phyloP scores from a whole-genome alignment of 2,888 invertebrate species.

The Busseola fusca region DNA sequence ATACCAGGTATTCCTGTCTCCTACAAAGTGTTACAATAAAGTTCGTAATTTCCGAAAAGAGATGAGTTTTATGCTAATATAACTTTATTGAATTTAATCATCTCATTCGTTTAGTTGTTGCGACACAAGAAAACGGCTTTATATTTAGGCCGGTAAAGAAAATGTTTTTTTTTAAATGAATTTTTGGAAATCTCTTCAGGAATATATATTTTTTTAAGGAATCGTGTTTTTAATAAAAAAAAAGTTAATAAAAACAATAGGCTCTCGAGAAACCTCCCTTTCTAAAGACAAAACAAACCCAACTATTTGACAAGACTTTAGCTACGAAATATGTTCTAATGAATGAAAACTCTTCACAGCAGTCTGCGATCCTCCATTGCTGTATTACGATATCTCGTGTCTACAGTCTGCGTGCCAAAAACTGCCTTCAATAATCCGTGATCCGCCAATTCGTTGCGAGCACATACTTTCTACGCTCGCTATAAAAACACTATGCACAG shows the following conservation, averaged over 20 bases:
- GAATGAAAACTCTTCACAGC: neutral
- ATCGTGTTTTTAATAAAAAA: neutral
- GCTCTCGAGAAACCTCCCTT: neutral
- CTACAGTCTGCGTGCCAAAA: constrained; percentile 35
- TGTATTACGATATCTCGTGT: constrained; percentile 5
- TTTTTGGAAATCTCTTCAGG: neutral
- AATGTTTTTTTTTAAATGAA: no score
- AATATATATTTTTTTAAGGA: neutral
- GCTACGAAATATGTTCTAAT: neutral
- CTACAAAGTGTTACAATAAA: neutral
- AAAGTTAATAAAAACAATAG: neutral
- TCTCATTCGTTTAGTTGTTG: neutral
- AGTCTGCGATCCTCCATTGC: neutral
- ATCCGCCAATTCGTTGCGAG: constrained; percentile 49
- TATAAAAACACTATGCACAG: constrained; percentile 57
- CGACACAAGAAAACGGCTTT: neutral
- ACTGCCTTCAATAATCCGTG: constrained; percentile 30
- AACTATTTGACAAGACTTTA: neutral
- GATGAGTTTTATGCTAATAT: neutral
- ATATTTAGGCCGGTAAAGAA: neutral
- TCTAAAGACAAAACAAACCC: neutral
- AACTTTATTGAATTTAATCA: neutral
- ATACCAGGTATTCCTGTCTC: neutral
- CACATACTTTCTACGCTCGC: constrained; percentile 54
- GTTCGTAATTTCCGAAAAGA: neutral